Evolutionary conservation across 2,113 vertebrate species (phyloP), one percentile per base, ranked within the genome.

Genomic region (Pseudolaguvia tuberculata): DNA sequence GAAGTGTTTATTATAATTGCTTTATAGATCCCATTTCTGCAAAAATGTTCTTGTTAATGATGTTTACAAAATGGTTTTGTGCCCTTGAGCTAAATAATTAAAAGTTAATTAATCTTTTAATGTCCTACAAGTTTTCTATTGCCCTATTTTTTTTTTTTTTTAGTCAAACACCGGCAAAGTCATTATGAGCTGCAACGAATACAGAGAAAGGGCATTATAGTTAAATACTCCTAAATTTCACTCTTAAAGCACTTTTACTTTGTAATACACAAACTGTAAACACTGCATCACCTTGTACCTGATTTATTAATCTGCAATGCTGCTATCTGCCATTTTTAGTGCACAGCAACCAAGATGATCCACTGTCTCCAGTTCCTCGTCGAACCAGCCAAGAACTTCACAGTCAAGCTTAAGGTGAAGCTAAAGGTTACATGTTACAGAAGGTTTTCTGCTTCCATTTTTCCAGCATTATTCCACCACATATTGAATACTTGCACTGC

Each of bases 301-400:
- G 20, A 23, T 8, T 17, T 55, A 2, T 69, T 70, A 25, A 71
- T 47, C 9, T 53, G 27, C 21, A 63, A 2, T 53, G 48, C 10
- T 39, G 21, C 12, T n/a, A 21, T 39, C 47, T 42, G 14, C 13
- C 20, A n/a, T 70, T 70, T 71, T 68, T 13, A 17, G 35, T 47
- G 6, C 17, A 77, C 20, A 57, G 3, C 78, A 48, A 80, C 35
- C 85, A 89, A 71, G 77, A 91, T 90, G 90, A 86, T 92, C 85
- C 89, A 91, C 72, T 92, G 91, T 85, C 89, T 92, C 79, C 89
- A 90, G 76, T 90, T 91, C 81, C 86, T 92, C 65, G 81, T 90
- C 21, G 90, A 92, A 77, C 91, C 91, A 35, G 88, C 87, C 83
- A 92, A 91, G 80, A 87, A 84, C 73, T 58, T 91, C 4, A 87